Evolutionary conservation across 92 coral and sea anemone genomes (phyloP).

Genomic region (Paragorgia papillata): DNA sequence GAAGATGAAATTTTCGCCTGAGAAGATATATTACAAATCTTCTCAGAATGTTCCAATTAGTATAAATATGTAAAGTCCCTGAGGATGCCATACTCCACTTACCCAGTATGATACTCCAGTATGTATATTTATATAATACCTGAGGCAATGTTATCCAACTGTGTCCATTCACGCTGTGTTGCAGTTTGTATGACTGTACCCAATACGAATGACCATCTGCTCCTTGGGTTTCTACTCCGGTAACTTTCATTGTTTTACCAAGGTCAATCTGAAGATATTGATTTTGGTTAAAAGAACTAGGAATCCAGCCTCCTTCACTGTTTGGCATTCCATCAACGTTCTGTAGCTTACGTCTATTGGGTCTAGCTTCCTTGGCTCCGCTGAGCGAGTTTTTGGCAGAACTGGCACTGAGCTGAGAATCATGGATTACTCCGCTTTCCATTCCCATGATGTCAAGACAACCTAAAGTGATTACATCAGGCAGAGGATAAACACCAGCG

Average conservation of each 20-base stretch:
- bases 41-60: too few relatives aligned
- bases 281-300: conserved; percentile 64
- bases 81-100: too few relatives aligned
- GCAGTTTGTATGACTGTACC: conserved; percentile 87
- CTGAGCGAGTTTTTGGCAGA: conserved; percentile 67
- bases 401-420: conserved; percentile 74
- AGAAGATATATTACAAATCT: too few relatives aligned
- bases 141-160: conserved; percentile 64
- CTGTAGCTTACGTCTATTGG: conserved; percentile 62
- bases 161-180: conserved; percentile 65
- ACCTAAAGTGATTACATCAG: conserved; percentile 42
- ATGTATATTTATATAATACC: conserved; percentile 51
- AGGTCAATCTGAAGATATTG: conserved; percentile 89
- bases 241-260: conserved; percentile 65
- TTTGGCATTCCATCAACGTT: conserved; percentile 71
- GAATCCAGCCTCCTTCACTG: conserved; percentile 98
- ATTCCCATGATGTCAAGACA: conserved; percentile 81
- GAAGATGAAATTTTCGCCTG: too few relatives aligned
- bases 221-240: conserved; percentile 94
- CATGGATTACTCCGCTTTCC: conserved; percentile 70
- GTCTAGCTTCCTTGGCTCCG: conserved; percentile 71
- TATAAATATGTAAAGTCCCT: too few relatives aligned
- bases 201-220: conserved; percentile 79
- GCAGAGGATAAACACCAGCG: not conserved
- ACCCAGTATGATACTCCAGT: too few relatives aligned